Conservation (phyloP, 2,888 invertebrate genomes). For the Oegoconia quadripuncta region DNA sequence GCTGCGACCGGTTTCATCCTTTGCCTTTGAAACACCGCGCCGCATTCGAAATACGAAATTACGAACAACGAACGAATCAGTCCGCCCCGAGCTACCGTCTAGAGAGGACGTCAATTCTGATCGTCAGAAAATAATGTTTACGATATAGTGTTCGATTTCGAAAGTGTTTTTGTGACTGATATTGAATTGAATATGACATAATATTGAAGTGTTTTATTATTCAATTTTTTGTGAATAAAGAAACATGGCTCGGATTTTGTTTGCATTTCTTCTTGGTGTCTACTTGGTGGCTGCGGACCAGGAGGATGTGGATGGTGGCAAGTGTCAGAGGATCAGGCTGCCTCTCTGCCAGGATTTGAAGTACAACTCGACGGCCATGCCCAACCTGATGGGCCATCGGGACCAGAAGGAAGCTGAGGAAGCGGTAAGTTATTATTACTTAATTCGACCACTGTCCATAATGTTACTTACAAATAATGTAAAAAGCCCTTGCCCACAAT, state of each 20-base stretch:
- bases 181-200: constrained; percentile 48
- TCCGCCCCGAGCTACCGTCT: constrained; percentile 42
- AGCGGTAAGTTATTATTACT: constrained; percentile 80
- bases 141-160: constrained; percentile 40
- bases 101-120: constrained; percentile 34
- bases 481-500: too few species aligned
- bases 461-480: too few species aligned
- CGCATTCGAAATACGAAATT: constrained; percentile 42
- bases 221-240: constrained; percentile 15
- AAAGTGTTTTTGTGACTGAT: constrained; percentile 53
- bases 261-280: constrained; percentile 46
- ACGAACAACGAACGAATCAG: too few species aligned
- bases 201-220: constrained; percentile 36
- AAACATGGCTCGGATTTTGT: constrained; percentile 65
- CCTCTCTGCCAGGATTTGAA: constrained; percentile 90
- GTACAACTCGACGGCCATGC: constrained; percentile 93
- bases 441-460: too few species aligned
- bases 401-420: constrained; percentile 90
- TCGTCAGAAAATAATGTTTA: constrained; percentile 39
- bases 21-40: constrained; percentile 60
- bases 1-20: constrained; percentile 67
- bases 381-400: constrained; percentile 89
- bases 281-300: constrained; percentile 64
- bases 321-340: constrained; percentile 89
- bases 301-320: constrained; percentile 69